Evolutionary conservation across 2,797 vertebrate genomes (phyloP).

Genomic region (Aulostomus chinensis): DNA sequence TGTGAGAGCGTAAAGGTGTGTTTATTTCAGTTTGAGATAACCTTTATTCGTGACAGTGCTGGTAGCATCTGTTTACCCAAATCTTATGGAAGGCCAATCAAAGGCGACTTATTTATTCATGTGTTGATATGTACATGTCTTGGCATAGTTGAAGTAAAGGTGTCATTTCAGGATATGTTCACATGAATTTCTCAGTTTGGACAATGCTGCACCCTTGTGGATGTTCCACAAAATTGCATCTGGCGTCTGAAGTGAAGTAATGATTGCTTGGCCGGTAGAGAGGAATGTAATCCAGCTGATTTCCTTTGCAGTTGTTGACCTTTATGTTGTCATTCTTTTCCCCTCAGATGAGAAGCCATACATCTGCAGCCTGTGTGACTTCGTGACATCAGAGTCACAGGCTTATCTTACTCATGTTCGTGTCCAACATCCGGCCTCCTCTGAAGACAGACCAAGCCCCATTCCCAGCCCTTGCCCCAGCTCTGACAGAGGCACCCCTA

Average conservation of each 20-base stretch:
- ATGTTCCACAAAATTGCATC: conserved; percentile 15
- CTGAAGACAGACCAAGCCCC: conserved; percentile 41
- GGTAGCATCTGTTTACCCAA: not conserved
- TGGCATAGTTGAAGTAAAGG: not conserved
- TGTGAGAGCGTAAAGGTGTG: too few relatives aligned
- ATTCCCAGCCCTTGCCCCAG: conserved; percentile 46
- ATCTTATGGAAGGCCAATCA: too few relatives aligned
- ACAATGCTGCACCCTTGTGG: conserved; percentile 68
- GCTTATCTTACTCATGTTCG: conserved; percentile 73
- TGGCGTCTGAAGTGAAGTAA: conserved; percentile 14
- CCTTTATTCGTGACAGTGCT: too few relatives aligned
- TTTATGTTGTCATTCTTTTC: conserved; percentile 31
- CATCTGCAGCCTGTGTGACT: conserved; percentile 79
- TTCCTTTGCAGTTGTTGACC: conserved; percentile 13
- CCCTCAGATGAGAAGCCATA: conserved; percentile 85
- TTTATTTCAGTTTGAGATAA: too few relatives aligned
- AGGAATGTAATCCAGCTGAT: not conserved
- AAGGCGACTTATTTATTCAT: not conserved
- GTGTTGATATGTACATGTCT: not conserved
- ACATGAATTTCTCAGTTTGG: not conserved
- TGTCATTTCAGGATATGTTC: not conserved
- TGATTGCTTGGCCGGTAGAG: conserved; percentile 4
- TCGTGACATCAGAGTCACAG: conserved; percentile 70
- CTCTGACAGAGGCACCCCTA: conserved; percentile 49
- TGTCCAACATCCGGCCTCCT: conserved; percentile 60